These are phyloP conservation scores for rat (Rattus norvegicus) DNA, from an alignment of 2,113 vertebrate species.

Conservation along the genomic window GRCr8 NC_086023.1:45205501-45206000, in stretches of 20 bases:
- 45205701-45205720: background rate
- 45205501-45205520: background rate
- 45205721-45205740: conserved; percentile 36
- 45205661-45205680: background rate
- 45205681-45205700: conserved; percentile 11
- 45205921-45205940: conserved; percentile 43
- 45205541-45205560: background rate
- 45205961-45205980: background rate
- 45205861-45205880: conserved; percentile 11
- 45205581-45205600: background rate
- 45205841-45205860: background rate
- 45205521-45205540: background rate
- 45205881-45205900: background rate
- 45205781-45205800: conserved; percentile 63
- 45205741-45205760: conserved; percentile 32
- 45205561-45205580: background rate
- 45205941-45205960: background rate
- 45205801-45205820: conserved; percentile 59
- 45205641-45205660: background rate
- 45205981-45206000: background rate
- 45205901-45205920: conserved; percentile 28
- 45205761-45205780: conserved; percentile 42
- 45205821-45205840: conserved; percentile 10
- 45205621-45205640: background rate
- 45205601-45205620: background rate